Base-by-base conservation (phyloP, 2,113 vertebrate genomes). In the Sialia sialis region DNA sequence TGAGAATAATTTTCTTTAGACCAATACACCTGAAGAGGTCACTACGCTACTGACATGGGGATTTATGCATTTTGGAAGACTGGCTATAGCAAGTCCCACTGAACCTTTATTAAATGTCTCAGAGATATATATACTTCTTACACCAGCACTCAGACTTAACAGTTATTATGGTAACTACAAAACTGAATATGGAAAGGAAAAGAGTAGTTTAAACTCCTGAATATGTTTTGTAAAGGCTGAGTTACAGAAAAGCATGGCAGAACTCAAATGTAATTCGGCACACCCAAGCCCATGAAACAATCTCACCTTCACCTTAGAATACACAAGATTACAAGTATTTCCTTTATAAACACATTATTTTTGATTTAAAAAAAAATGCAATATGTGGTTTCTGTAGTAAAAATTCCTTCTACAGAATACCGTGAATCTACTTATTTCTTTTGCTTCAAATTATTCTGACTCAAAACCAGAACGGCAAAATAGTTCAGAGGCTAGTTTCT, bases 191-290 rank as follows among this genome's bases (percentile, higher is more conserved):
- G 70, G 75, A 95, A 94, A 97, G 74, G 59, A 95, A 95, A 95
- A 90, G 72, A 91, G 79, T 41, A 62, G 52, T 84, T 96, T 93
- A 67, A 95, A 91, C 60, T 89, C 69, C 73, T 95, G 73, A 80
- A 87, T 80, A 85, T 89, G 95, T 92, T 95, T 95, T 95, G 81
- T 95, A 97, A 97, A 87, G 78, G 93, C 25, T 94, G 94, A 95
- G 86, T 59, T 95, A 96, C 89, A 97, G 91, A 94, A 96, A 96
- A 97, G 87, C 93, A 92, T 63, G 17, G 96, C 84, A 93, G 90
- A 91, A 85, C 78, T 89, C 80, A 95, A 92, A 85, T 87, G 95
- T 97, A 96, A 86, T 95, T 90, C 63, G 21, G 86, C 66, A 92
- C 94, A 93, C 58, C 86, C 67, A 68, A 89, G 66, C 67, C 94